Evolutionary conservation across 2,888 invertebrate species (phyloP), one percentile per base, ranked within the genome.

Genomic region (Troides helena): DNA sequence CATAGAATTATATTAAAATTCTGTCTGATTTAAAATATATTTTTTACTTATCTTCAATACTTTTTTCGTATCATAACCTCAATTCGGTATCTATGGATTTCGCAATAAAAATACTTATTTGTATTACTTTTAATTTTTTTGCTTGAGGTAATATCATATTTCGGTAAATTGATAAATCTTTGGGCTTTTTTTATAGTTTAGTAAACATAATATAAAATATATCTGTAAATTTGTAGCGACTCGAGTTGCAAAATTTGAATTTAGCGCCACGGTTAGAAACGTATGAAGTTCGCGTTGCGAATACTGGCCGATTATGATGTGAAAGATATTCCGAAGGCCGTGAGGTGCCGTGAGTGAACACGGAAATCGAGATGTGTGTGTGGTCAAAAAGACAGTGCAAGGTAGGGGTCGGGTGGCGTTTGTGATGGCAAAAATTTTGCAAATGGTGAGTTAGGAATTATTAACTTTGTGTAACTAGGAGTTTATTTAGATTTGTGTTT

Each of bases 341-440:
- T 93, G 94, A 80, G 79, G 79, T 79, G 79, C 78, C 78, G 79
- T 79, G 78, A 94, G 94, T 90, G 93, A 93, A 93, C 92, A 92
- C 93, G 91, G 91, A 90, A 92, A 91, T 91, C 90, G 92, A 92
- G 93, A 93, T 92, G 92, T 91, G 92, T 92, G 93, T 93, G 93
- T 93, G 93, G 93, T 93, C 93, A 92, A 92, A 94, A 94, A 94
- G 94, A 94, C 94, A 94, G 94, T 94, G 95, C 94, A 95, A 94
- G 94, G 94, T 94, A 94, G 95, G 95, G 94, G 95, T 94, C 95
- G 95, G 94, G 95, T 95, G 95, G 95, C 95, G 94, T 94, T 93
- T 95, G 95, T 95, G 94, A 95, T 95, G 95, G 95, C 95, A 95
- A 95, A 95, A 94, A 89, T 94, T 94, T 95, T 94, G 94, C 94